Percentiles rank a stretch among this genome's conserved stretches.
Conservation (phyloP, 2,888 invertebrate species). For the Mayetiola destructor region DNA sequence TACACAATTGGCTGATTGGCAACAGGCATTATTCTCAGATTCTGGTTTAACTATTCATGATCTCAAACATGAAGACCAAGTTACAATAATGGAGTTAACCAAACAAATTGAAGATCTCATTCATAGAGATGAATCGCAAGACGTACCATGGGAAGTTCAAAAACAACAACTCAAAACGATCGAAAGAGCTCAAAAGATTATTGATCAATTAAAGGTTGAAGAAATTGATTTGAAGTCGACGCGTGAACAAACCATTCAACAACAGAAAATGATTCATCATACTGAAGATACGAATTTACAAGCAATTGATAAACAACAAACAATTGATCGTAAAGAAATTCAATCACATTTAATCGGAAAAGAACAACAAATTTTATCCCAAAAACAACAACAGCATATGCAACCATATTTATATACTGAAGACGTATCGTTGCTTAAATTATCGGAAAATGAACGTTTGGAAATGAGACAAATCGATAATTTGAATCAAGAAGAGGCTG, state of each 20-base stretch:
- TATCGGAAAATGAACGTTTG: slow-evolving; percentile 29
- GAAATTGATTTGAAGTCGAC: slow-evolving; percentile 35
- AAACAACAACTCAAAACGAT: slow-evolving; percentile 32
- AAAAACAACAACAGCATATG: slow-evolving; percentile 21
- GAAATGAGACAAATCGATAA: slow-evolving; percentile 28
- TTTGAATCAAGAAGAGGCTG: slow-evolving; percentile 21
- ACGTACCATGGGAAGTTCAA: slow-evolving; percentile 34
- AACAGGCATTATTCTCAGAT: not conserved
- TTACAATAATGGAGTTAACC: slow-evolving; percentile 33
- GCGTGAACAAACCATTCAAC: slow-evolving; percentile 23
- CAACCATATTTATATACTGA: slow-evolving; percentile 30
- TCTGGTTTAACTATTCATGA: slow-evolving; percentile 23
- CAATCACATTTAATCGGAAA: not conserved
- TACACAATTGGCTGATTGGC: slow-evolving; percentile 13
- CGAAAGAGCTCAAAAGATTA: slow-evolving; percentile 33
- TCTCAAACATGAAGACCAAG: slow-evolving; percentile 32
- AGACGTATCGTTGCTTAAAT: slow-evolving; percentile 30
- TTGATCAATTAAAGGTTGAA: slow-evolving; percentile 35
- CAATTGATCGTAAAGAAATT: not conserved
- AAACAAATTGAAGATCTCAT: slow-evolving; percentile 32
- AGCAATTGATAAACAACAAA: slow-evolving; percentile 31
- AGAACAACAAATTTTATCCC: not conserved
- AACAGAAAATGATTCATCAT: slow-evolving; percentile 33
- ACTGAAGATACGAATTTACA: slow-evolving; percentile 44
- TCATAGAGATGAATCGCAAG: slow-evolving; percentile 27